These are phyloP conservation scores for Acronicta aceris DNA, from an alignment of 2,888 invertebrate species.

Conservation along the genomic window DNA sequence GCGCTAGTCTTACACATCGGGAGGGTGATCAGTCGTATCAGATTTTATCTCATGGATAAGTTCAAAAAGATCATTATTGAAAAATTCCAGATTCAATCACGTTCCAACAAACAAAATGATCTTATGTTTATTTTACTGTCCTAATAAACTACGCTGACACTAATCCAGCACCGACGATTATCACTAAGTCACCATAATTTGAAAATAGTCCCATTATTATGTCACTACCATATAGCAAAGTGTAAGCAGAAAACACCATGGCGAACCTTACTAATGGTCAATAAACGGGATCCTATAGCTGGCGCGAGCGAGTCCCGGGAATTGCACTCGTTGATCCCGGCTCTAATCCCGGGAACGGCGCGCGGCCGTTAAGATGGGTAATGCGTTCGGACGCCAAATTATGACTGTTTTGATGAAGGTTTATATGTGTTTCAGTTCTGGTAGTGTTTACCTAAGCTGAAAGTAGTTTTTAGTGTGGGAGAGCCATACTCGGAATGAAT, in stretches of 20 bases:
- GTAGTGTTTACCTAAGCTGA: constrained; percentile 1
- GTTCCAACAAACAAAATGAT: neutral
- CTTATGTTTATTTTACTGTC: neutral
- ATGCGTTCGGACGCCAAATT: constrained; percentile 56
- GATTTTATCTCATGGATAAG: neutral
- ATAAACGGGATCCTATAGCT: constrained; percentile 70
- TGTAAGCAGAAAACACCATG: constrained; percentile 58
- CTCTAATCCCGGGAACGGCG: constrained; percentile 64
- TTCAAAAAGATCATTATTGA: too few relatives aligned
- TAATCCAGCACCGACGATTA: constrained; percentile 37
- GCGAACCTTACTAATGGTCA: constrained; percentile 67
- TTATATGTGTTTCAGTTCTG: constrained; percentile 23
- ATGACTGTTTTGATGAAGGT: constrained; percentile 53
- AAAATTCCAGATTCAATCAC: neutral
- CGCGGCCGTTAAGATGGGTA: constrained; percentile 64
- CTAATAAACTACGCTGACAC: constrained; percentile 12
- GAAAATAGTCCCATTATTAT: constrained; percentile 57
- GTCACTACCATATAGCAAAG: constrained; percentile 51
- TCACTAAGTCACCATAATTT: constrained; percentile 51
- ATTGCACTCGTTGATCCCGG: constrained; percentile 67
- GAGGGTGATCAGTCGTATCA: too few relatives aligned
- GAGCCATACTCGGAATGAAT: too few relatives aligned
- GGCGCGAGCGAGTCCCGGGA: constrained; percentile 59
- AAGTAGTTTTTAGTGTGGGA: too few relatives aligned
- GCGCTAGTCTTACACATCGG: too few relatives aligned